Conservation (phyloP, 2,888 invertebrate species). For the Trissolcus japonicus region DNA sequence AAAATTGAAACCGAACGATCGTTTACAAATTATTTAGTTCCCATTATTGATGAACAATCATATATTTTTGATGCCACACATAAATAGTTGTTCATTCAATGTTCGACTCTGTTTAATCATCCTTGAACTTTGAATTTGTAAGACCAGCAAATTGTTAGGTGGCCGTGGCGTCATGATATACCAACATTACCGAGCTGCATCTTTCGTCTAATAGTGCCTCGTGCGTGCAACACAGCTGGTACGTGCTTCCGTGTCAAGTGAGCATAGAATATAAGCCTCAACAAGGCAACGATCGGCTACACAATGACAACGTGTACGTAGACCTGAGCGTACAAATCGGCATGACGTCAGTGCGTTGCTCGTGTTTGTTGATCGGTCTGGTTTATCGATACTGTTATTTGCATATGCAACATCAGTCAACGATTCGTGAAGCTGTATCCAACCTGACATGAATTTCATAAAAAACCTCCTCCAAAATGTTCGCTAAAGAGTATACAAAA, state of each 20-base stretch:
- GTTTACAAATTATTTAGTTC: no score
- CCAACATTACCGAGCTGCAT: slow-evolving; percentile 36
- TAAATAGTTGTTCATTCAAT: no score
- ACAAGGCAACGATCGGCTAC: slow-evolving; percentile 21
- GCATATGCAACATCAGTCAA: slow-evolving; percentile 20
- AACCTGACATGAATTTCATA: no score
- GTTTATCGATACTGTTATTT: slow-evolving; percentile 18
- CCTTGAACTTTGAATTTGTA: no score
- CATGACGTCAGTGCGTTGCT: slow-evolving; percentile 22
- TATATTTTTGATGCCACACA: no score
- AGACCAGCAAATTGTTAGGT: no score
- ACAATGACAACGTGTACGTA: slow-evolving; percentile 21
- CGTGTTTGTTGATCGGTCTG: slow-evolving; percentile 16
- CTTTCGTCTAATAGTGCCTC: slow-evolving; percentile 43
- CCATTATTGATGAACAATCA: no score
- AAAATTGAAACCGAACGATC: no score
- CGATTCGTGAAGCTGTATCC: background rate
- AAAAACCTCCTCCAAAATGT: no score
- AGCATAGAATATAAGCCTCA: slow-evolving; percentile 12
- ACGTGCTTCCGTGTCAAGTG: slow-evolving; percentile 12
- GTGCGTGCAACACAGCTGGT: slow-evolving; percentile 21
- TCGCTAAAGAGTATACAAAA: no score
- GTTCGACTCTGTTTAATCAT: no score
- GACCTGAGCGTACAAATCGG: slow-evolving; percentile 24
- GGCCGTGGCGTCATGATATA: no score